These are phyloP conservation scores for Varroa destructor DNA, from an alignment of 1,140 invertebrate species.

Conservation along the genomic window DNA sequence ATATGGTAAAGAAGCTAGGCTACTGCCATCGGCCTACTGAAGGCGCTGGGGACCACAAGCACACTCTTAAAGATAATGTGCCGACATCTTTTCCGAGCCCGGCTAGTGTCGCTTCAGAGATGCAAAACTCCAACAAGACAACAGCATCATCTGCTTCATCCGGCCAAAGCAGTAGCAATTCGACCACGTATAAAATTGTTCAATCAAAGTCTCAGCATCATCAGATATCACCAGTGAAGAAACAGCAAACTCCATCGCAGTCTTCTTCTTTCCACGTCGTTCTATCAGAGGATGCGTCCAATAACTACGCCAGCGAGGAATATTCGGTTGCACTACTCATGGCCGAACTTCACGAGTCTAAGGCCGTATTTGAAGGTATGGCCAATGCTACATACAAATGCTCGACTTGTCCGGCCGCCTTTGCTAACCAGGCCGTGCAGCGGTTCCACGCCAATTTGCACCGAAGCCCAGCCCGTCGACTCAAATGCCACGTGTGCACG, in stretches of 20 bases:
- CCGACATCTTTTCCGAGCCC: slow-evolving; percentile 3
- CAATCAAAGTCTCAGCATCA: not conserved
- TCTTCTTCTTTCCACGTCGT: slow-evolving; percentile 31
- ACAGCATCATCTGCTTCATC: not conserved
- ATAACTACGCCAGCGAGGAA: not conserved
- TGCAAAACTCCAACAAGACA: slow-evolving; percentile 18
- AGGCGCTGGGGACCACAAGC: slow-evolving; percentile 31
- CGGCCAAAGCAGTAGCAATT: not conserved
- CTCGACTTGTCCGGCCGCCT: slow-evolving; percentile 34
- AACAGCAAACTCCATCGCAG: slow-evolving; percentile 26
- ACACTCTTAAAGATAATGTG: slow-evolving; percentile 28
- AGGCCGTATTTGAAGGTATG: slow-evolving; percentile 31
- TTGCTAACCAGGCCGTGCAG: slow-evolving; percentile 31
- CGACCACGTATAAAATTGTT: not conserved
- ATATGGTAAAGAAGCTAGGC: slow-evolving; percentile 49
- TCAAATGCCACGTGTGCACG: slow-evolving; percentile 13
- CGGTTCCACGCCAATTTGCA: slow-evolving; percentile 12
- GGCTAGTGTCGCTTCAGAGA: slow-evolving; percentile 17
- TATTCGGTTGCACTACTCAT: not conserved
- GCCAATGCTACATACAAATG: slow-evolving; percentile 33
- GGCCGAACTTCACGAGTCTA: slow-evolving; percentile 28
- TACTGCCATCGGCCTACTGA: slow-evolving; percentile 29
- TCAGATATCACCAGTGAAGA: not conserved
- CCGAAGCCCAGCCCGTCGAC: slow-evolving; percentile 1
- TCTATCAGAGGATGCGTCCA: slow-evolving; percentile 33